Conservation (phyloP, 2,888 invertebrate genomes). For the Carabus problematicus region DNA sequence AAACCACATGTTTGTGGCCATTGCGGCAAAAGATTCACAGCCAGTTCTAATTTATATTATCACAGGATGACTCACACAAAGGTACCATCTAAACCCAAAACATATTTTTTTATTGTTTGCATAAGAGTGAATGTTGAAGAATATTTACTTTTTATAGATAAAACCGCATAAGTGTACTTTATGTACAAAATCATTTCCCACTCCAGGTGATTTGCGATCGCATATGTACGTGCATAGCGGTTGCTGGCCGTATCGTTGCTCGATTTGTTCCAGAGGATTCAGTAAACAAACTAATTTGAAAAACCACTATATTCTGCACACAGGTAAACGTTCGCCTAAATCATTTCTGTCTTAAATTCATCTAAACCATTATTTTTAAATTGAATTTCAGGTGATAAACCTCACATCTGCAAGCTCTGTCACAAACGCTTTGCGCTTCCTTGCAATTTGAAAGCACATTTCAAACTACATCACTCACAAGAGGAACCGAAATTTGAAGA, state of each 20-base stretch:
- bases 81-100: conserved; percentile 63
- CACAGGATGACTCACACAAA: conserved; percentile 96
- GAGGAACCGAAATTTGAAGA: conserved; percentile 27
- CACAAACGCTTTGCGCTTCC: conserved; percentile 49
- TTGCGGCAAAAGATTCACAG: conserved; percentile 91
- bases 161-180: conserved; percentile 76
- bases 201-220: conserved; percentile 74
- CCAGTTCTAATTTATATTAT: conserved; percentile 92
- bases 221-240: conserved; percentile 78
- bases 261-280: conserved; percentile 73
- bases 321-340: conserved; percentile 50
- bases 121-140: not conserved
- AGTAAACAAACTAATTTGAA: conserved; percentile 75
- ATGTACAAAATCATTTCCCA: conserved; percentile 76
- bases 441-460: conserved; percentile 50
- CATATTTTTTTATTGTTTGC: not conserved
- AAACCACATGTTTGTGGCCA: conserved; percentile 89
- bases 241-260: conserved; percentile 74
- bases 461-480: conserved; percentile 46
- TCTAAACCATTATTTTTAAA: not conserved
- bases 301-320: conserved; percentile 73
- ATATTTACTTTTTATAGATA: conserved; percentile 61
- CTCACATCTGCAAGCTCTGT: conserved; percentile 48
- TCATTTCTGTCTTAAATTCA: not conserved
- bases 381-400: conserved; percentile 47